phyloP scores from a whole-genome alignment of 2,113 vertebrate genomes.

The Hippocampus zosterae region DNA sequence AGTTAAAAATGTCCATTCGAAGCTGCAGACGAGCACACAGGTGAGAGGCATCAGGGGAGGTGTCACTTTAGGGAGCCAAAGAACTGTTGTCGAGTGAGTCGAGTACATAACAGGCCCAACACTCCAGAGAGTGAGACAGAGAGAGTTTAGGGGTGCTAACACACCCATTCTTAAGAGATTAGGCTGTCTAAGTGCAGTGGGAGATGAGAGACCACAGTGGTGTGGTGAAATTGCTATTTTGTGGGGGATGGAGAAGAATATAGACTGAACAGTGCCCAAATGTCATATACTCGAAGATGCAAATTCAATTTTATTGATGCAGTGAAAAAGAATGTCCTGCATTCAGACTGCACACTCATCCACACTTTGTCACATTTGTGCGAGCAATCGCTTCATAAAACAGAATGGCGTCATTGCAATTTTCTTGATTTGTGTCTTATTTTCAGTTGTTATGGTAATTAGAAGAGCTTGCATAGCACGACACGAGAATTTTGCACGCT shows the following conservation, averaged over 20 bases:
- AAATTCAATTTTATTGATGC: too few relatives aligned
- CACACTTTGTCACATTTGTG: too few relatives aligned
- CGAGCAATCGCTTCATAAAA: too few relatives aligned
- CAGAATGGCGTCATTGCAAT: too few relatives aligned
- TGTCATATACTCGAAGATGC: too few relatives aligned
- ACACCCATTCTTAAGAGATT: slow-evolving; percentile 37
- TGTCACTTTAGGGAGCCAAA: slow-evolving; percentile 41
- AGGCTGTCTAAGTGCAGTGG: slow-evolving; percentile 33
- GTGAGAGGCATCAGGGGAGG: slow-evolving; percentile 51
- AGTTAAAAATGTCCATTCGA: slow-evolving; percentile 1
- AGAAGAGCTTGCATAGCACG: too few relatives aligned
- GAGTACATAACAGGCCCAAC: slow-evolving; percentile 44
- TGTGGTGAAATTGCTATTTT: slow-evolving; percentile 28
- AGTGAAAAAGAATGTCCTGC: too few relatives aligned
- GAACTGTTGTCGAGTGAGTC: slow-evolving; percentile 62
- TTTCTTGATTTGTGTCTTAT: too few relatives aligned
- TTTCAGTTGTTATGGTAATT: too few relatives aligned
- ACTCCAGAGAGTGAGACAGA: slow-evolving; percentile 47
- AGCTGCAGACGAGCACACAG: slow-evolving; percentile 14
- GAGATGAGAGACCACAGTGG: slow-evolving; percentile 3
- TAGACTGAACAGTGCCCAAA: not conserved
- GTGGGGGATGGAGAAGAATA: not conserved
- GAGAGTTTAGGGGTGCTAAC: slow-evolving; percentile 23
- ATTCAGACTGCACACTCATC: too few relatives aligned
- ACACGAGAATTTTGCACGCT: too few relatives aligned